Conservation (phyloP, 30 jellyfish, hydroid and myxozoan genomes). For the Nemopilema nomurai region DNA sequence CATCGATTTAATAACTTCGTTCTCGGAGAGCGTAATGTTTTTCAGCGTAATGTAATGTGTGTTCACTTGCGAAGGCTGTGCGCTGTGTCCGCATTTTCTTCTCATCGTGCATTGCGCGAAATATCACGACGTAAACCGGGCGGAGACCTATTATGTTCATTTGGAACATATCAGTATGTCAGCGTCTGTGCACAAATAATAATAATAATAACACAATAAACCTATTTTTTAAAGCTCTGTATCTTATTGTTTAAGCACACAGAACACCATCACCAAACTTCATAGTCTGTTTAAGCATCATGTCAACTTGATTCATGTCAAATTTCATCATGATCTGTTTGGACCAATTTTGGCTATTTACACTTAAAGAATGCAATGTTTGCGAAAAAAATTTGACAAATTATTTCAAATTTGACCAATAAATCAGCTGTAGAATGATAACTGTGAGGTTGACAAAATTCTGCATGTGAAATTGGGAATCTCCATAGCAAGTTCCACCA, state of each 20-base stretch:
- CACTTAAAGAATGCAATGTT: background rate
- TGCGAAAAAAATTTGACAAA: background rate
- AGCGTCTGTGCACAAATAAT: background rate
- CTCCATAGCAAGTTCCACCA: background rate
- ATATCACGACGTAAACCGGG: background rate
- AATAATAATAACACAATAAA: background rate
- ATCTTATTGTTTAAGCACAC: background rate
- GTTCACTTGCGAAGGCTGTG: background rate
- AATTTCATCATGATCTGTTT: background rate
- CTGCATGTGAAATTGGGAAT: background rate
- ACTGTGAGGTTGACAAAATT: background rate
- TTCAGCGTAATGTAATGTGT: too few relatives aligned
- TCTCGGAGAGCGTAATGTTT: background rate
- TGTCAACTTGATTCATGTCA: background rate
- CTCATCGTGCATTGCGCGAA: background rate
- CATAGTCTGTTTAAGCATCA: background rate
- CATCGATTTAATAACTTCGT: background rate
- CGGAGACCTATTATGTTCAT: background rate
- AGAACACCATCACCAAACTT: background rate
- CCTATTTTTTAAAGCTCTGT: background rate
- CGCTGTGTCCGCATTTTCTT: background rate
- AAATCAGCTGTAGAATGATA: background rate
- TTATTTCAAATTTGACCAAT: too few relatives aligned
- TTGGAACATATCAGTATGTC: background rate
- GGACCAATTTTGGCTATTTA: background rate